Conservation (phyloP, 2,888 invertebrate species). For the Cerastis rubricosa region DNA sequence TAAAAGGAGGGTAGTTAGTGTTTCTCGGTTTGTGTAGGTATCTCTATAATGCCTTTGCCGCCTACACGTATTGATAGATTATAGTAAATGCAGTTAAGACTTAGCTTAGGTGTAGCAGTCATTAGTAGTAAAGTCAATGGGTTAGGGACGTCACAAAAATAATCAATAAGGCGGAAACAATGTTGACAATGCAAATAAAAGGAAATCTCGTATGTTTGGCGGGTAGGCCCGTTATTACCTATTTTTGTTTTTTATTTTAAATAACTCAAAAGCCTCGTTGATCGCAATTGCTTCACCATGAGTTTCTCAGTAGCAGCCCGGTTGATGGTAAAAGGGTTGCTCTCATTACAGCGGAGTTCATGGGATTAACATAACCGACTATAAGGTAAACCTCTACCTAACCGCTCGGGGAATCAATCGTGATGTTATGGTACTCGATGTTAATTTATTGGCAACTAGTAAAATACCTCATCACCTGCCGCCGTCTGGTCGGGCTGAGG, state of each 20-base stretch:
- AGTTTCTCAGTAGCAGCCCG: not conserved
- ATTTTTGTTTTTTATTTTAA: not conserved
- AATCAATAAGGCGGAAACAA: not conserved
- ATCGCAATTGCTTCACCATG: not conserved
- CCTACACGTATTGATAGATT: not conserved
- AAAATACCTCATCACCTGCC: conserved; percentile 51
- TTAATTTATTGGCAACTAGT: not conserved
- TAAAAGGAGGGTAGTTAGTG: not conserved
- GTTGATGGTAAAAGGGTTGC: not conserved
- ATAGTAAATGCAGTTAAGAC: conserved; percentile 3
- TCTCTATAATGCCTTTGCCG: not conserved
- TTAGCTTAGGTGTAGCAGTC: not conserved
- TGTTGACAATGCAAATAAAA: not conserved
- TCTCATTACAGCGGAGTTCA: not conserved
- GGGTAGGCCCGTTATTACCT: not conserved
- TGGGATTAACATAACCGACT: not conserved
- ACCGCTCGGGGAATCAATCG: not conserved
- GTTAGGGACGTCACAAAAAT: not conserved
- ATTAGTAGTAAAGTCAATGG: not conserved
- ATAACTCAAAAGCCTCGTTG: not conserved
- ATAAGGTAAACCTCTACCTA: not conserved
- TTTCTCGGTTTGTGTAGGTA: not conserved
- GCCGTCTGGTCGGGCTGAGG: conserved; percentile 79
- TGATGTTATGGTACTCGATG: not conserved
- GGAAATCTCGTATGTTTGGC: not conserved